phyloP scores from a whole-genome alignment of 2,888 invertebrate species.

The Sphaerophoria rueppellii region DNA sequence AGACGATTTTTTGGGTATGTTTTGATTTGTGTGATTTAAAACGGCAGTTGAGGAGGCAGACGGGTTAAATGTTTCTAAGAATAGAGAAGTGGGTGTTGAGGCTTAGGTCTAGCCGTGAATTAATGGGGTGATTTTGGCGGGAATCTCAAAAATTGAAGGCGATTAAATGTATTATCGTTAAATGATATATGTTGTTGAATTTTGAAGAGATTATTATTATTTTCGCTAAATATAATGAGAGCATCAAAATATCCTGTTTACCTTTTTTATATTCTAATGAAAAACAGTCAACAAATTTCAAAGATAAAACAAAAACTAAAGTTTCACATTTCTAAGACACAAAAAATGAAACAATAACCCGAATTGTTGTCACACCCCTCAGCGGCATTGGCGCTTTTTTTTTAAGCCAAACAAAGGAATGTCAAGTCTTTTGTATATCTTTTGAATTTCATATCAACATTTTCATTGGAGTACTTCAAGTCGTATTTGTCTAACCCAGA shows the following conservation, averaged over 20 bases:
- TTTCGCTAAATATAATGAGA: no score
- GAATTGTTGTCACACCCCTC: not conserved
- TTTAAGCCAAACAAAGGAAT: not conserved
- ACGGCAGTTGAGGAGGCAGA: not conserved
- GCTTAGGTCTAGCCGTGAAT: conserved; percentile 12
- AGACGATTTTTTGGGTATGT: not conserved
- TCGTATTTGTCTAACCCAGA: conserved; percentile 25
- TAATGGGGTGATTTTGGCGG: conserved; percentile 1
- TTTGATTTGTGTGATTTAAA: conserved; percentile 7
- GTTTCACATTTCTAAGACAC: not conserved
- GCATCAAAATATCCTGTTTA: no score
- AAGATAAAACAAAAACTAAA: no score
- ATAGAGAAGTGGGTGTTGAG: not conserved
- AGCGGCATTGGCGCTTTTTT: not conserved
- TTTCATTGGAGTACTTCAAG: conserved; percentile 13
- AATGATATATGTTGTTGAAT: not conserved
- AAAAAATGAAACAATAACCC: not conserved
- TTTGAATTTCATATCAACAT: conserved; percentile 4
- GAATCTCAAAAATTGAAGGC: not conserved
- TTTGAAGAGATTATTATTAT: no score
- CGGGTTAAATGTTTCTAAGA: not conserved
- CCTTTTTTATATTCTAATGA: no score
- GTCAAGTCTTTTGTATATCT: not conserved
- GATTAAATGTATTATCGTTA: not conserved
- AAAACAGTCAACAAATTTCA: no score